Base-by-base conservation (phyloP, 2,113 vertebrate genomes). In the Taxidea taxus region DNA sequence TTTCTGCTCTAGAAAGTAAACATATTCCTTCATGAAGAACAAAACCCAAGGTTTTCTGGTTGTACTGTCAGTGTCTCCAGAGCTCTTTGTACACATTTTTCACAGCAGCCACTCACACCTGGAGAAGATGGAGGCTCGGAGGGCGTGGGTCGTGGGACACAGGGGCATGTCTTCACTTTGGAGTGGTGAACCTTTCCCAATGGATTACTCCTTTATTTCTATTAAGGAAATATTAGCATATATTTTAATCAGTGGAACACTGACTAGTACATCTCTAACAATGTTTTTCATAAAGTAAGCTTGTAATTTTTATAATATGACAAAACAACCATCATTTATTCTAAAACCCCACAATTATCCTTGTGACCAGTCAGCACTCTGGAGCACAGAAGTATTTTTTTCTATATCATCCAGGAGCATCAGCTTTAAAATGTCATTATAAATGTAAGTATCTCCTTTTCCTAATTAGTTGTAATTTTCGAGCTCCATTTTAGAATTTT, bases 1-100 rank as follows among this genome's bases (percentile, higher is more conserved):
- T 95, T 85, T 94, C 39, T 91, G 39, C 34, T 91, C 90, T 96
- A 85, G 78, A 89, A 94, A 94, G 60, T 16, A 47, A 82, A 39
- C 27, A 8, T 74, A 56, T 84, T 90, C 75, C 20, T 56, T 78
- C 37, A 27, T 42, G 31, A 58, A 95, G 86, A 82, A 47, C 39
- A 66, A 82, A 80, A 80, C 27, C 18, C 18, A 8, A 34, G 39
- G 8, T 56, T 90, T 96, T 51, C 68, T 20, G 31, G 39, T 77
- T 49, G 49, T 85, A 49, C 62, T 82, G 47, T 42, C 47, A 66
- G 2, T n/a, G 4, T 87, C 83, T 86, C 21, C 13, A n/a, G 20
- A 66, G 42, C 8, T 62, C 21, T 60, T 77, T 60, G 72, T 60
- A 85, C 39, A 44, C 7, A 31, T 25, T 11, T 27, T 58, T 83